phyloP scores from a whole-genome alignment of 2,113 vertebrate species.

The Chloropsis hardwickii region DNA sequence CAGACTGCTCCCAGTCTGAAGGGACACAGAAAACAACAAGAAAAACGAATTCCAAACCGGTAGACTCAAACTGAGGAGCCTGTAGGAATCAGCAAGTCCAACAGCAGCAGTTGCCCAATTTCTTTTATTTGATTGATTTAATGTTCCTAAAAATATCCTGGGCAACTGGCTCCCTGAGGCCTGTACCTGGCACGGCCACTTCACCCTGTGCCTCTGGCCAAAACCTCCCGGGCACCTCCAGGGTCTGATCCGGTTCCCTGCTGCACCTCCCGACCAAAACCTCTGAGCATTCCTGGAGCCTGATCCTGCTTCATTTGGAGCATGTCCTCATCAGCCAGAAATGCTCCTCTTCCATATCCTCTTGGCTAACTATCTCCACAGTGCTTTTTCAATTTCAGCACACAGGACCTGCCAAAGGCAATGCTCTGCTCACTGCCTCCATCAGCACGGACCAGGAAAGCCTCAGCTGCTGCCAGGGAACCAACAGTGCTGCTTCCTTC shows the following conservation, averaged over 20 bases:
- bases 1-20: background rate
- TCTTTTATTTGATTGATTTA: background rate
- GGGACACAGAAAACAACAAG: background rate
- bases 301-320: background rate
- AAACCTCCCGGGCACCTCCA: background rate
- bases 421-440: background rate
- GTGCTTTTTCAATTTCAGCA: background rate
- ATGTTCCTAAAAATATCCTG: background rate
- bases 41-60: background rate
- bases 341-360: background rate
- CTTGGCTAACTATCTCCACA: background rate
- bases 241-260: background rate
- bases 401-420: fast-evolving
- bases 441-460: background rate
- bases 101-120: background rate
- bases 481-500: background rate
- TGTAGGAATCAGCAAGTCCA: background rate
- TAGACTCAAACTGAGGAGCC: background rate
- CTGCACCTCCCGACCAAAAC: background rate
- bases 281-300: background rate
- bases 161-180: background rate
- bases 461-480: background rate
- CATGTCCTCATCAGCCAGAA: background rate
- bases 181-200: background rate
- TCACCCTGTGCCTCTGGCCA: background rate